Evolutionary conservation across 2,113 vertebrate genomes (phyloP).

Genomic region (Ptyas mucosa): DNA sequence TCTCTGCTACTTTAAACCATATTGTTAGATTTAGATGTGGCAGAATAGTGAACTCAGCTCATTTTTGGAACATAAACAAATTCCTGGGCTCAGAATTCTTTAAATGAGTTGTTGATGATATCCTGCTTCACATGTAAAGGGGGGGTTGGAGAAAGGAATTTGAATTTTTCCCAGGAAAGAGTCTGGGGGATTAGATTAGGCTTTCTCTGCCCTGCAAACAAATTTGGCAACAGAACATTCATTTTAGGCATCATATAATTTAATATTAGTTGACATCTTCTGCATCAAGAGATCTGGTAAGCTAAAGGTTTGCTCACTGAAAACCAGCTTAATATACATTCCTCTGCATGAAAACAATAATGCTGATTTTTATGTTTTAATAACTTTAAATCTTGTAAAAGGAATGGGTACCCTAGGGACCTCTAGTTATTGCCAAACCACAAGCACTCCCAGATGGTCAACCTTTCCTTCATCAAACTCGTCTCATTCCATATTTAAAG

Average conservation of each 20-base stretch:
- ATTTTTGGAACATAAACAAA: background rate
- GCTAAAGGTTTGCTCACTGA: background rate
- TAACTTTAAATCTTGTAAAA: background rate
- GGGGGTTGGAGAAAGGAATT: background rate
- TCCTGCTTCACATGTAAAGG: background rate
- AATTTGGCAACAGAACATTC: background rate
- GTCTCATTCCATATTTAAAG: background rate
- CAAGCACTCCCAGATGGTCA: background rate
- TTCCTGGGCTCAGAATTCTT: background rate
- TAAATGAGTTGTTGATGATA: background rate
- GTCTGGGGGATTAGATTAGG: background rate
- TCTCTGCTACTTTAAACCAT: background rate
- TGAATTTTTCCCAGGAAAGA: background rate
- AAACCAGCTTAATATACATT: background rate
- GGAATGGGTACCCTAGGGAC: background rate
- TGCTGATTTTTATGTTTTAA: background rate
- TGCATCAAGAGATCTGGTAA: background rate
- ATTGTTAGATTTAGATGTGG: background rate
- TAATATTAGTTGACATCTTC: background rate
- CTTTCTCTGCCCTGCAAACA: background rate
- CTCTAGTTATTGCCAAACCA: background rate
- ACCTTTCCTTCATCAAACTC: background rate
- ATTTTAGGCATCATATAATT: background rate
- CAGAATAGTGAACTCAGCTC: background rate
- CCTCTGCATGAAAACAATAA: fast-evolving